A percentile compares a stretch with the other conserved stretches of the same genome.
phyloP scores from a whole-genome alignment of 2,113 vertebrate species.

The Neomonachus schauinslandi region DNA sequence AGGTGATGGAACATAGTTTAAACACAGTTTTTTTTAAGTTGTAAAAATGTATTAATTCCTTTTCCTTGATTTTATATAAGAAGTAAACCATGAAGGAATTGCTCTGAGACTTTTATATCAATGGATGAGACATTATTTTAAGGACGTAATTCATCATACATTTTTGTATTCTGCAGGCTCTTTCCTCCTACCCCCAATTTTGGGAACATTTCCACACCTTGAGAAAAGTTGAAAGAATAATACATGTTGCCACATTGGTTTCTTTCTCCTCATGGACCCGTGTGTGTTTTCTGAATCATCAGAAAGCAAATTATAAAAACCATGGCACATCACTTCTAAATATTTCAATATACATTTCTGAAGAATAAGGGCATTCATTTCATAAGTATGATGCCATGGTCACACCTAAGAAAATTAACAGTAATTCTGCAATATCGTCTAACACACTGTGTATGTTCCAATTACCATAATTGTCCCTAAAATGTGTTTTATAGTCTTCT shows the following conservation, averaged over 20 bases:
- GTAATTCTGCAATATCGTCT: not conserved
- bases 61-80: not conserved
- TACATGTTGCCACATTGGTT: not conserved
- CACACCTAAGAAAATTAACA: not conserved
- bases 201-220: not conserved
- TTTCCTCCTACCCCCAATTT: not conserved
- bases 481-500: not conserved
- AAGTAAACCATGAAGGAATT: not conserved
- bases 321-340: not conserved
- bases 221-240: not conserved
- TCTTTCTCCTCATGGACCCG: not conserved
- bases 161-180: not conserved
- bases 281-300: not conserved
- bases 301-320: not conserved
- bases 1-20: not conserved
- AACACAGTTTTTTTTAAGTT: not conserved
- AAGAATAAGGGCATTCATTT: not conserved
- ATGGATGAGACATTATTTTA: not conserved
- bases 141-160: not conserved
- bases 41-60: not conserved
- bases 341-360: not conserved
- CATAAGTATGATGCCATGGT: not conserved
- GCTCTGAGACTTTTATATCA: not conserved
- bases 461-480: not conserved
- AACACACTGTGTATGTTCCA: not conserved